A percentile compares a stretch with the other conserved stretches of the same genome.
phyloP scores from a whole-genome alignment of 1,140 invertebrate genomes.

The Cepaea nemoralis region DNA sequence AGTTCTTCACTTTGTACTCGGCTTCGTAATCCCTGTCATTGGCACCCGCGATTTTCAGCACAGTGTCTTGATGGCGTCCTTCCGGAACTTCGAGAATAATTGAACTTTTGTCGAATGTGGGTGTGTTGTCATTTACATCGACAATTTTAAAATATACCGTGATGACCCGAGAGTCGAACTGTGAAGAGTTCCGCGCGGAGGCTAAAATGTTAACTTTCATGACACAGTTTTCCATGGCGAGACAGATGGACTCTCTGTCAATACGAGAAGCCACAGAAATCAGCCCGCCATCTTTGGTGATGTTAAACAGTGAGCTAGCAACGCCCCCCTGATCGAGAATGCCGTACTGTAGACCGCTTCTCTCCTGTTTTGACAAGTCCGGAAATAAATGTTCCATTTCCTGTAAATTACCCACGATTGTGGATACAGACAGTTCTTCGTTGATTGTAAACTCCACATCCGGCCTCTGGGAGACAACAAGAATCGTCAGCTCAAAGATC shows the following conservation, averaged over 20 bases:
- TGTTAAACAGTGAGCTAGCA: conserved; percentile 48
- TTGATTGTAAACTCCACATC: conserved; percentile 43
- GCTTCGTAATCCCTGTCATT: conserved; percentile 49
- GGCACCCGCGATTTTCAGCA: conserved; percentile 87
- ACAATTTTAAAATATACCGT: conserved; percentile 49
- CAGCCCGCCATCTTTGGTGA: conserved; percentile 42
- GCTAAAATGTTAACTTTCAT: conserved; percentile 48
- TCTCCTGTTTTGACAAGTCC: conserved; percentile 39
- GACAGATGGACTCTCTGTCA: conserved; percentile 53
- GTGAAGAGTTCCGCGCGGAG: conserved; percentile 41
- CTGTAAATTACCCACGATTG: conserved; percentile 50
- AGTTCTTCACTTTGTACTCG: conserved; percentile 49
- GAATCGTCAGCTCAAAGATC: not conserved
- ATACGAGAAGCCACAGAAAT: conserved; percentile 46
- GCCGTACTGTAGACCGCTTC: conserved; percentile 43
- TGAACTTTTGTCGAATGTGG: conserved; percentile 42
- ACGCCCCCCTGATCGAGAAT: conserved; percentile 44
- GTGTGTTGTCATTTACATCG: conserved; percentile 59
- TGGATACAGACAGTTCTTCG: conserved; percentile 42
- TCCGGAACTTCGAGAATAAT: conserved; percentile 50
- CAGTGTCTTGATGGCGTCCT: conserved; percentile 81
- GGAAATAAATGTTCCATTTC: conserved; percentile 39
- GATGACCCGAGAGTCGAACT: conserved; percentile 46
- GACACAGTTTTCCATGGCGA: conserved; percentile 42
- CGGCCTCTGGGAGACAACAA: conserved; percentile 13